Base-by-base conservation (phyloP, 2,888 invertebrate genomes). In the Idaea straminata region DNA sequence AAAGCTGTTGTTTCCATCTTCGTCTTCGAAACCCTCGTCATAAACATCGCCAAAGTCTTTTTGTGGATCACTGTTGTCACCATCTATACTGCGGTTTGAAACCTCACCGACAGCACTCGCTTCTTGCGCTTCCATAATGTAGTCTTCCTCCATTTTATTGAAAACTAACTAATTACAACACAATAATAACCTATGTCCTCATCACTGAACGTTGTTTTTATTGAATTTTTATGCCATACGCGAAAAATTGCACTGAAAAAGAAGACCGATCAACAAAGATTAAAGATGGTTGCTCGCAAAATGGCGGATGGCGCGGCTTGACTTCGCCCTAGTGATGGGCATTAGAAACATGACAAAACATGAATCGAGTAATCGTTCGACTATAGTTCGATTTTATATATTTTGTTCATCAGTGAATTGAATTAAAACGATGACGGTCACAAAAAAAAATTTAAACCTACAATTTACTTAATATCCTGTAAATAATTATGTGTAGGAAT, bases 1-100 rank as follows among this genome's bases (percentile, higher is more conserved):
- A 73, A 87, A 92, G 69, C 77, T 83, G 68, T 83, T 84, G 1
- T 84, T 82, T 4, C 83, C 83, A 4, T 91, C 91, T 7, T 92
- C 92, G 62, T 92, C 92, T 5, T 91, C 91, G 66, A 80, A 89
- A 61, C 74, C 76, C n/a, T 92, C 92, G 5, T 92, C 92, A 66
- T 83, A 89, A 1, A 78, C 78, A 15, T 92, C 93, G 69, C 82
- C 83, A 67, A 87, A 91, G 65, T 91, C 92, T 72, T 91, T 92
- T 6, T 82, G 75, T 61, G 74, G 75, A 72, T 91, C 91, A 64
- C 79, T 82, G 62, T 87, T 86, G 69, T 71, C 80, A 65, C 71
- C 78, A 38, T 77, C 77, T 61, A 67, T 66, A 57, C 67, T 74
- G 15, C 81, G 80, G 57, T 34, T 34, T 0, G 25, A 16, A 73